Base-by-base conservation (phyloP, 2,113 vertebrate species). In the Austrofundulus limnaeus region DNA sequence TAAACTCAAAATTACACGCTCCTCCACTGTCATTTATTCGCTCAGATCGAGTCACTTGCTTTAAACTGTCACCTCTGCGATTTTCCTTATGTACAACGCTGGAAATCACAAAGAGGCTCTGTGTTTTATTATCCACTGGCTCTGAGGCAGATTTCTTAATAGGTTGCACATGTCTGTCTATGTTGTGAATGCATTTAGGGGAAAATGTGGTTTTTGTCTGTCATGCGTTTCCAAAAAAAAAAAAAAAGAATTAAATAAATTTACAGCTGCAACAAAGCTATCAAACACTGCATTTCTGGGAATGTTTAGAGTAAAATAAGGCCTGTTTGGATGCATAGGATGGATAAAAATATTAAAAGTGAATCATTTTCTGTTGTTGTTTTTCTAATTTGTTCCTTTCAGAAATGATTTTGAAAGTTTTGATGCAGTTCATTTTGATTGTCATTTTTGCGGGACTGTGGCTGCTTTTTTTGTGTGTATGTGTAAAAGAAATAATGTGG, bases 401-500 rank as follows among this genome's bases (percentile, higher is more conserved):
- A 84, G 80, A 80, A 85, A 74, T 68, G 11, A 64, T 80, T 86
- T 46, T 84, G 85, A 83, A 83, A 60, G 73, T 82, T 89, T 88
- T 88, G 74, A 43, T 77, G 85, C 82, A 70, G 65, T 72, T 77
- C 75, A 85, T 83, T 77, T 72, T 66, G 74, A 77, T 63, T 84
- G 75, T 86, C 80, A 81, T 78, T 46, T 46, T 46, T 88, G 80
- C 87, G 85, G 80, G 85, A 82, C 72, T 88, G 75, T 84, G 80
- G 85, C 73, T 90, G 67, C 80, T 73, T 86, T 63, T 83, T 90
- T 70, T 89, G 85, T 91, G 59, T 88, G 82, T 31, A 38, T 28
- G 15, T 28, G 24, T 28, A 25, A 51, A 28, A 93, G n/a, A 92
- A 90, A 95, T 34, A 93, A 95, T 87, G 78, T 85, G 79, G 84